These are phyloP conservation scores for Ceratoteleas bidentatus DNA, from an alignment of 1,140 invertebrate genomes.

Conservation along the genomic window DNA sequence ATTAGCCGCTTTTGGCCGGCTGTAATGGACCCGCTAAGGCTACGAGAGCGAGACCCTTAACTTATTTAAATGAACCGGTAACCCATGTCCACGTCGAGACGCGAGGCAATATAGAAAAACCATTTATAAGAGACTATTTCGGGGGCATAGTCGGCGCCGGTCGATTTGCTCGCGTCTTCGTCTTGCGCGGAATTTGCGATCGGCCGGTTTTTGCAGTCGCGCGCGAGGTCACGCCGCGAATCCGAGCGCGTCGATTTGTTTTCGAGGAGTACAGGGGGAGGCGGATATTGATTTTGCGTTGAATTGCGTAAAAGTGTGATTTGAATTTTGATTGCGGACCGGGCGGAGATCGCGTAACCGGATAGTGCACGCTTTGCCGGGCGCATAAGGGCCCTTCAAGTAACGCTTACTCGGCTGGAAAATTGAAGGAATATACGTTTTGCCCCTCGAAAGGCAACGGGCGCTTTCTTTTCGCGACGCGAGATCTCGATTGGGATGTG, in stretches of 20 bases:
- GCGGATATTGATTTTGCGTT: conserved; percentile 81
- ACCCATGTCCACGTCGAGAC: conserved; percentile 80
- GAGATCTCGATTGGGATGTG: no score
- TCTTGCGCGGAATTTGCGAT: background rate
- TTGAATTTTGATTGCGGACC: conserved; percentile 81
- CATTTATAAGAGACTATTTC: conserved; percentile 80
- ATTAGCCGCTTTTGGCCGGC: conserved; percentile 81
- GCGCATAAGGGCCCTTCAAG: conserved; percentile 78
- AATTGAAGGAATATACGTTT: no score
- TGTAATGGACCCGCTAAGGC: conserved; percentile 80
- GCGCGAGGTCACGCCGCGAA: background rate
- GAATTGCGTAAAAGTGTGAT: conserved; percentile 80
- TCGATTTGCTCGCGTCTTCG: conserved; percentile 19
- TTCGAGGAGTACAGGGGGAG: conserved; percentile 61
- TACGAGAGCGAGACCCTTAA: conserved; percentile 80
- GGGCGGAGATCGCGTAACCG: conserved; percentile 81
- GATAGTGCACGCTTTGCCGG: conserved; percentile 82
- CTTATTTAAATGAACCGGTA: conserved; percentile 82
- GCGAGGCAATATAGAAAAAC: conserved; percentile 81
- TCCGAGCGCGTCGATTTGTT: conserved; percentile 67
- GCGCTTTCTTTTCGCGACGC: no score
- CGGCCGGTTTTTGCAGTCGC: background rate
- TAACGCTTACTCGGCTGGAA: no score
- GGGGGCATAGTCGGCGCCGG: conserved; percentile 69
- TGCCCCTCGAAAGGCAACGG: no score